Evolutionary conservation across 2,797 vertebrate genomes (phyloP).

Genomic region (Masticophis lateralis): DNA sequence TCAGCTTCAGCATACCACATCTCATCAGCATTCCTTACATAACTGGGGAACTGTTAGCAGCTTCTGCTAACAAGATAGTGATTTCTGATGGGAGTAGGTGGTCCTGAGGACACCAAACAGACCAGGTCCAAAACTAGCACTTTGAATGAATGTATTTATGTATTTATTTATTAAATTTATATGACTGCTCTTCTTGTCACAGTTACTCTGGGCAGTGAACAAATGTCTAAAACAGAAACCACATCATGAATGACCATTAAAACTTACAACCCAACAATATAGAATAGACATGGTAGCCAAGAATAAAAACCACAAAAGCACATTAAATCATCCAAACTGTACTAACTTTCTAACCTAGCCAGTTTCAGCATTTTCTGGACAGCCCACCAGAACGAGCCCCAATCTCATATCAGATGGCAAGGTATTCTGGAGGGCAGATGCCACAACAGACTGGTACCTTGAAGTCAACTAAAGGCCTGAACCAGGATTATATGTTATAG

Average conservation of each 20-base stretch:
- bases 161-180: no score
- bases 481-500: no score
- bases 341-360: background rate
- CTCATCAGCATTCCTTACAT: background rate
- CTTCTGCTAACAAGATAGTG: background rate
- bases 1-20: background rate
- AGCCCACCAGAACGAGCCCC: background rate
- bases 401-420: background rate
- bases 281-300: background rate
- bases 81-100: background rate
- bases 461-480: no score
- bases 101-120: no score
- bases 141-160: no score
- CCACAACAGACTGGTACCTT: no score
- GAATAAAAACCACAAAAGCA: background rate
- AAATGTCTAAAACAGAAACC: background rate
- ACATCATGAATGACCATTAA: background rate
- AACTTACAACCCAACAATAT: background rate
- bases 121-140: no score
- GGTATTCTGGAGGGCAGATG: no score
- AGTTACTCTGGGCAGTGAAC: background rate
- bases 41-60: background rate
- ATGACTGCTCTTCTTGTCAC: background rate
- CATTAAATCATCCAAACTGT: background rate
- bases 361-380: background rate